Conservation (phyloP, 1,140 invertebrate species). For the Seison nebaliae region DNA sequence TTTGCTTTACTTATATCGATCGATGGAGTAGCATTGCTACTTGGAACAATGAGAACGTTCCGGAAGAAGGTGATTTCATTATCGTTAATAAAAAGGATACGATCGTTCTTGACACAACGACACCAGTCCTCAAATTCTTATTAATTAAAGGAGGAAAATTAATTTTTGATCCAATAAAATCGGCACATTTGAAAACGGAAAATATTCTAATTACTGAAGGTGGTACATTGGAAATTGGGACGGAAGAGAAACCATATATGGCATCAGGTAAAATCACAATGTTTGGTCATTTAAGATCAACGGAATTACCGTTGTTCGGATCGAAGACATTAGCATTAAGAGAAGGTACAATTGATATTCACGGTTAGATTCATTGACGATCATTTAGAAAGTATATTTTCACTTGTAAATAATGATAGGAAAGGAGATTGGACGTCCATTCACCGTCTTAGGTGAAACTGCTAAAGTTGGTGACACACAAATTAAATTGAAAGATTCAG, state of each 20-base stretch:
- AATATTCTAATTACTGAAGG: slow-evolving; percentile 14
- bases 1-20: too few relatives aligned
- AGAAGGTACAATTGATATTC: slow-evolving; percentile 14
- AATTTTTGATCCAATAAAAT: slow-evolving; percentile 14
- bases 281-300: slow-evolving; percentile 11
- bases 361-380: too few relatives aligned
- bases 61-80: slow-evolving; percentile 20
- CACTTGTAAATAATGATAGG: too few relatives aligned
- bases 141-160: slow-evolving; percentile 14
- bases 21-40: slow-evolving; percentile 18
- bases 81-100: slow-evolving; percentile 19
- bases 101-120: slow-evolving; percentile 20
- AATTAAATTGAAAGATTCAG: slow-evolving; percentile 16
- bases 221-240: slow-evolving; percentile 14
- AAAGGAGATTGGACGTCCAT: slow-evolving; percentile 16
- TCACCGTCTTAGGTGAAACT: slow-evolving; percentile 19
- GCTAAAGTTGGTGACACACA: slow-evolving; percentile 16
- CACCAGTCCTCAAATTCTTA: slow-evolving; percentile 17
- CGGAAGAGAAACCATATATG: slow-evolving; percentile 13
- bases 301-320: slow-evolving; percentile 15
- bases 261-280: slow-evolving; percentile 14
- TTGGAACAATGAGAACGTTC: slow-evolving; percentile 17
- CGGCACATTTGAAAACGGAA: slow-evolving; percentile 14
- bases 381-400: too few relatives aligned
- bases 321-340: slow-evolving; percentile 14